Conservation (phyloP, 2,113 vertebrate genomes). For the Haemorhous mexicanus region DNA sequence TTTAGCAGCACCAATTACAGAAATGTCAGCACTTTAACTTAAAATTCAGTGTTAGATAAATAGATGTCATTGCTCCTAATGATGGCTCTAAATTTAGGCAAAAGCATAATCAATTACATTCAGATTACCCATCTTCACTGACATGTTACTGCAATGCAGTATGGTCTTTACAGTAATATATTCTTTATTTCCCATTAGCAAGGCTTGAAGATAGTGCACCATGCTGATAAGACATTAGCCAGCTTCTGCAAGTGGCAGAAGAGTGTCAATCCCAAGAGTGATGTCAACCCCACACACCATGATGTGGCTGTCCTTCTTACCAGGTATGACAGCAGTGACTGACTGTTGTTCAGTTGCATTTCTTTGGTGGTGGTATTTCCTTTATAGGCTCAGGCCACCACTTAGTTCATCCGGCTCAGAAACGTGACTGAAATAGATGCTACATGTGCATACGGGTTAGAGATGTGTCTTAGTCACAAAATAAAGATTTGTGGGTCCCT, state of each 20-base stretch:
- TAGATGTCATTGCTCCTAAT: background rate
- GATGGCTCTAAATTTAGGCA: background rate
- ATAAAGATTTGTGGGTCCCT: background rate
- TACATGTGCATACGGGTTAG: background rate
- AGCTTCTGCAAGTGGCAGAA: conserved; percentile 99
- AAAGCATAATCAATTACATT: background rate
- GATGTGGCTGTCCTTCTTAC: conserved; percentile 93
- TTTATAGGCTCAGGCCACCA: background rate
- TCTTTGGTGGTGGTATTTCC: background rate
- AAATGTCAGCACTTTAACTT: background rate
- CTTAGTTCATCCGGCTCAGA: background rate
- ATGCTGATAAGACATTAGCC: conserved; percentile 90
- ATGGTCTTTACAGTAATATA: background rate
- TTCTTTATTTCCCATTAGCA: conserved; percentile 65
- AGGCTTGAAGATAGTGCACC: conserved; percentile 93
- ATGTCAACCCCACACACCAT: conserved; percentile 92
- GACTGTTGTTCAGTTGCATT: background rate
- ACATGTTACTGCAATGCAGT: background rate
- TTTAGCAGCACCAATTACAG: background rate
- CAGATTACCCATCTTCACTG: background rate
- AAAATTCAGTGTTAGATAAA: background rate
- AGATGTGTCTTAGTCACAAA: background rate
- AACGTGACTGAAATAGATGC: background rate
- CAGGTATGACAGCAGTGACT: conserved; percentile 69
- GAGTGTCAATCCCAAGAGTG: conserved; percentile 92